These are phyloP conservation scores for Toxonevra muliebris DNA, from an alignment of 2,888 invertebrate species.

Conservation along the genomic window DNA sequence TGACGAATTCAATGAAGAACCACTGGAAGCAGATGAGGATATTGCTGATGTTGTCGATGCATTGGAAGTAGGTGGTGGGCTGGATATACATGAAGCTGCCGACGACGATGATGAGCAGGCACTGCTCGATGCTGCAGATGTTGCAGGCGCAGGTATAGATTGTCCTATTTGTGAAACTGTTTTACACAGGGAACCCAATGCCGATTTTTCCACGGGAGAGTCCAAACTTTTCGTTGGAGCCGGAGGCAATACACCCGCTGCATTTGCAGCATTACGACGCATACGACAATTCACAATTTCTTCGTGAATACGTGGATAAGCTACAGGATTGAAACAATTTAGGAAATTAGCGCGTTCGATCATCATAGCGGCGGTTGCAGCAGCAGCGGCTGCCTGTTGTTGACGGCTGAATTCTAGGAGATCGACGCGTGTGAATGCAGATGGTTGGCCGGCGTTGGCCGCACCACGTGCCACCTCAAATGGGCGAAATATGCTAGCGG, in stretches of 20 bases:
- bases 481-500: conserved; percentile 59
- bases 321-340: conserved; percentile 63
- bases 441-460: conserved; percentile 52
- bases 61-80: conserved; percentile 47
- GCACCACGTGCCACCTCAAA: conserved; percentile 54
- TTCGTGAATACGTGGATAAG: conserved; percentile 64
- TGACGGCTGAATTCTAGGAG: conserved; percentile 62
- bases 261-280: conserved; percentile 46
- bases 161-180: conserved; percentile 76
- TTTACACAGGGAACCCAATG: conserved; percentile 75
- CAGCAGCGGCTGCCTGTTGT: conserved; percentile 61
- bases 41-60: conserved; percentile 47
- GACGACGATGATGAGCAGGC: conserved; percentile 50
- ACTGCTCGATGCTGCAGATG: conserved; percentile 47
- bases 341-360: conserved; percentile 63
- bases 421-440: conserved; percentile 63
- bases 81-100: conserved; percentile 43
- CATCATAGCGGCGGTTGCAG: conserved; percentile 62
- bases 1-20: conserved; percentile 52
- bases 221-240: conserved; percentile 20
- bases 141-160: conserved; percentile 43
- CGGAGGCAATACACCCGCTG: conserved; percentile 45
- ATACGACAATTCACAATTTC: conserved; percentile 62
- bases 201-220: conserved; percentile 65
- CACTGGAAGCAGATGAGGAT: conserved; percentile 49